Evolutionary conservation across 2,113 vertebrate species (phyloP).

Genomic region (Oreamnos americanus): DNA sequence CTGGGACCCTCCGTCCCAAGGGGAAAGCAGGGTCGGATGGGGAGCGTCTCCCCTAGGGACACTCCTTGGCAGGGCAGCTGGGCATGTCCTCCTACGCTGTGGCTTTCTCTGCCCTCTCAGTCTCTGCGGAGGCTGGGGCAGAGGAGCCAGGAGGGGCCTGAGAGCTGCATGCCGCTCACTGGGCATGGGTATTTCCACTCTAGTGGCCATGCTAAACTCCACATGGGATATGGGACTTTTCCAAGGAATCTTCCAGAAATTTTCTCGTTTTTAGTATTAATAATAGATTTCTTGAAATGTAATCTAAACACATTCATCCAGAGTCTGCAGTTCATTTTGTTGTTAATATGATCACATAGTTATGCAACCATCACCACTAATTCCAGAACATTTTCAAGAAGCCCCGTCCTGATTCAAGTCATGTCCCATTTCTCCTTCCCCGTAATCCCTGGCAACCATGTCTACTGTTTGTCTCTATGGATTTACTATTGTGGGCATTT

Average conservation of each 20-base stretch:
- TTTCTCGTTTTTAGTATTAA: background rate
- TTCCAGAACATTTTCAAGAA: background rate
- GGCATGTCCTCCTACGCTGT: background rate
- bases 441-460: background rate
- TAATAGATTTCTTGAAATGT: background rate
- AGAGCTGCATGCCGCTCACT: background rate
- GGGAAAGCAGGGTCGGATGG: too few relatives aligned
- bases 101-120: background rate
- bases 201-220: background rate
- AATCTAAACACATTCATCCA: background rate
- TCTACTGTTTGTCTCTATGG: background rate
- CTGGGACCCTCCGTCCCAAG: background rate
- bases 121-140: background rate
- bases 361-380: background rate
- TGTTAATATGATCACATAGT: background rate
- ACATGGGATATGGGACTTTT: background rate
- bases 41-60: background rate
- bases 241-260: background rate
- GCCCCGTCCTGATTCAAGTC: background rate
- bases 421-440: background rate
- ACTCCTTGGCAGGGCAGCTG: background rate
- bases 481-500: background rate
- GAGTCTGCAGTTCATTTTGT: background rate
- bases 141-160: background rate
- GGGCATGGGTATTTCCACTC: background rate